Evolutionary conservation across 2,888 invertebrate genomes (phyloP).

Genomic region (Cistogaster globosa): DNA sequence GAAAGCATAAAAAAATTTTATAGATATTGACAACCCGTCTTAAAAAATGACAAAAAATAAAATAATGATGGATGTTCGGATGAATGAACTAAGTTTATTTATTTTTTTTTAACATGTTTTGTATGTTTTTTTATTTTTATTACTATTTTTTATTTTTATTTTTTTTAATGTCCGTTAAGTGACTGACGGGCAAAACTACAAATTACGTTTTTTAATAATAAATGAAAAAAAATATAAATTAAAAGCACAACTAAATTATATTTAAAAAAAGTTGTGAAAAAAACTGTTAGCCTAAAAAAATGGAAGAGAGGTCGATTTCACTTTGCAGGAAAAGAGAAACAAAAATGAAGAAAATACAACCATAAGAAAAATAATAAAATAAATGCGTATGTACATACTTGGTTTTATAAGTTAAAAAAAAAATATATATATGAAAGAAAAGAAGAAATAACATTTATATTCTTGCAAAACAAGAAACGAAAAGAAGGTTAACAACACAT

Average conservation of each 20-base stretch:
- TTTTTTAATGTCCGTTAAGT: conserved; percentile 26
- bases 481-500: conserved; percentile 69
- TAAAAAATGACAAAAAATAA: conserved; percentile 6
- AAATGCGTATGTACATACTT: conserved; percentile 42
- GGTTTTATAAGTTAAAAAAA: conserved; percentile 38
- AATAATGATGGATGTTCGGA: conserved; percentile 31
- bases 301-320: conserved; percentile 67
- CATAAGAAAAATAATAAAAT: conserved; percentile 60
- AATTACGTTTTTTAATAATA: conserved; percentile 46
- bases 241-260: conserved; percentile 54
- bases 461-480: conserved; percentile 68
- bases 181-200: conserved; percentile 62
- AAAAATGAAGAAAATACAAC: conserved; percentile 27
- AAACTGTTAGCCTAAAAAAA: conserved; percentile 26
- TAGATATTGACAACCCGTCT: conserved; percentile 43
- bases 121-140: conserved; percentile 2
- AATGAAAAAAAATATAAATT: conserved; percentile 49
- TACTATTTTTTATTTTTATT: not conserved
- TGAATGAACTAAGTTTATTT: conserved; percentile 36
- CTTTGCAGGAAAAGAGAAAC: conserved; percentile 64
- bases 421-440: conserved; percentile 9
- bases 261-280: conserved; percentile 26
- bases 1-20: conserved; percentile 13
- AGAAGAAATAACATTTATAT: conserved; percentile 38
- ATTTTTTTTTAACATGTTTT: conserved; percentile 27